Base-by-base conservation (phyloP, 1,140 invertebrate species). In the Littorina saxatilis region DNA sequence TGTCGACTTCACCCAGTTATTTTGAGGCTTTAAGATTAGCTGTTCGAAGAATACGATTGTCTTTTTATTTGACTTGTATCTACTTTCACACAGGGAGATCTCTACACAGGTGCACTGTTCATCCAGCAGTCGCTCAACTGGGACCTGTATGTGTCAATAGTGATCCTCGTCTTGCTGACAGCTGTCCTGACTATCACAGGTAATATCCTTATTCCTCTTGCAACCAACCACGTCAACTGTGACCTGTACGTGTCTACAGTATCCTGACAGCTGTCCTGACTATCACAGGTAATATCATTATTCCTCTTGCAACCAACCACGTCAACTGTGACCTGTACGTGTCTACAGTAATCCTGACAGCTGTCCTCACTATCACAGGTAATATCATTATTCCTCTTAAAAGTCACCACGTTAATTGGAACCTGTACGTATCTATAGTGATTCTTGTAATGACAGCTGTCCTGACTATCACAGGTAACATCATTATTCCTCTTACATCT, bases 71-170 rank as follows among this genome's bases (percentile, higher is more conserved):
- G n/a, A n/a, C n/a, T n/a, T n/a, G n/a, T n/a, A n/a, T n/a, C n/a
- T n/a, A n/a, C n/a, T n/a, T n/a, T n/a, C n/a, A n/a, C n/a, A 13
- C 80, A 94, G 94, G 94, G 94, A 29, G 94, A 94, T 85, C 85
- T 94, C 77, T 94, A 93, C 89, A 93, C 94, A 27, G 94, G 94
- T 29, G 93, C 94, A 0, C 87, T 94, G n/a, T 94, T 94, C 86
- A 94, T 94, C 74, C 90, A 94, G 81, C 92, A 94, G 76, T 90
- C 93, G 4, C 73, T 94, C 9, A 89, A 92, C 40, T 93, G 88
- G 88, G 90, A 93, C 82, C 83, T 94, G 13, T 94, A 94, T 81
- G 66, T 86, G 2, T 84, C 92, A 5, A 87, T 92, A 17, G 77
- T 88, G 7, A 61, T 92, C 4, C 82, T 93, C 2, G 73, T 93